Evolutionary conservation across 2,797 vertebrate genomes (phyloP), one percentile per base, ranked within the genome.

Genomic region (Catostomus latipinnis): DNA sequence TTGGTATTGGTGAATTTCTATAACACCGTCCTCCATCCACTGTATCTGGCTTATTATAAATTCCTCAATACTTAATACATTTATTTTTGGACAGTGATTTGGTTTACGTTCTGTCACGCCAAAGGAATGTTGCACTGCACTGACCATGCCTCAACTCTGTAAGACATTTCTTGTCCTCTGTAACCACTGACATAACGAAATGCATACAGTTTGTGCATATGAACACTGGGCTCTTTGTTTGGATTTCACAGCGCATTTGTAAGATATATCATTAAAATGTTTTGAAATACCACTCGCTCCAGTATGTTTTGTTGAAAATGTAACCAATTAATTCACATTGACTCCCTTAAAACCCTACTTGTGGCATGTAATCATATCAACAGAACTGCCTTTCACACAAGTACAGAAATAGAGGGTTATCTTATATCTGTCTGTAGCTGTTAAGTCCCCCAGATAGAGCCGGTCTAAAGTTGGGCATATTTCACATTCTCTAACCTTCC

Each of bases 281-380:
- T 57, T 68, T 71, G 13, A 77, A 62, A 77, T 68, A 7, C n/a
- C 58, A 62, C 49, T 8, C 58, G 22, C 45, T 71, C 61, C 34
- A 14, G 60, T 61, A 34, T 76, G 16, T 43, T 69, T 62, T 45
- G 56, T 48, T 53, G 7, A 50, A 58, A 67, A 9, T 63, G 22
- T 58, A 16, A 43, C 22, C 11, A 5, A 18, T 46, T 46, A 65
- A 54, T 75, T 22, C n/a, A 18, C 9, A 56, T 48, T 63, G 3
- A 43, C 16, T 54, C 3, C 46, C 16, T 10, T 52, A 71, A 78
- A 71, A 54, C 6, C 7, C 52, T 48, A 1, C 34, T 34, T 34
- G 34, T 71, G 76, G 49, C 76, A 78, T 56, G 58, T 43, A 58
- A 63, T 67, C 69, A 77, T 77, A 73, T 78, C 69, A 71, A 48